These are phyloP conservation scores for Tetanocera ferruginea DNA, from an alignment of 2,888 invertebrate genomes.

Conservation along the genomic window DNA sequence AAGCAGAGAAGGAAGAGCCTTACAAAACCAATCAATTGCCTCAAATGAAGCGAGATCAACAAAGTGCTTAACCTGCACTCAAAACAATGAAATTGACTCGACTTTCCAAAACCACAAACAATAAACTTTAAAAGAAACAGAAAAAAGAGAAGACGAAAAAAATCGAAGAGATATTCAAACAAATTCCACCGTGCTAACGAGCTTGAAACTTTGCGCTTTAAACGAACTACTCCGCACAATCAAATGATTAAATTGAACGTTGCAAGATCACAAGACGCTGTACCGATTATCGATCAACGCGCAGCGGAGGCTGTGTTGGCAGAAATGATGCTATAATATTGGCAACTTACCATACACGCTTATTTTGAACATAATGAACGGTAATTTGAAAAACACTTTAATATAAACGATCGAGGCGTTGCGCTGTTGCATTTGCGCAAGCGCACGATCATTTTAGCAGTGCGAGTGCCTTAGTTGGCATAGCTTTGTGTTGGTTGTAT, in stretches of 20 bases:
- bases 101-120: slow-evolving; percentile 15
- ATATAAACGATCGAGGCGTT: slow-evolving; percentile 53
- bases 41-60: slow-evolving; percentile 23
- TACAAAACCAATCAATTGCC: slow-evolving; percentile 18
- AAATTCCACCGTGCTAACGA: slow-evolving; percentile 30
- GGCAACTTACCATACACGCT: slow-evolving; percentile 47
- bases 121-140: neutral
- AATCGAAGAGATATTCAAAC: slow-evolving; percentile 10
- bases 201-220: slow-evolving; percentile 28
- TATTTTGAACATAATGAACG: slow-evolving; percentile 59
- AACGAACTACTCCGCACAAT: slow-evolving; percentile 51
- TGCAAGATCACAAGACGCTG: slow-evolving; percentile 61
- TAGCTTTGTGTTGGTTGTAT: too few relatives aligned
- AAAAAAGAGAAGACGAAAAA: neutral
- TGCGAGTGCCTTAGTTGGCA: neutral
- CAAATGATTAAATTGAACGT: slow-evolving; percentile 61
- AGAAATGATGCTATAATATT: neutral
- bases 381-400: slow-evolving; percentile 67
- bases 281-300: slow-evolving; percentile 53
- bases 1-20: slow-evolving; percentile 1
- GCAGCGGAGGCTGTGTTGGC: neutral
- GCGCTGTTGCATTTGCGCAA: neutral
- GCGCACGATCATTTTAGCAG: neutral
- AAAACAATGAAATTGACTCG: slow-evolving; percentile 57
- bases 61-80: slow-evolving; percentile 2